phyloP scores from a whole-genome alignment of 2,888 invertebrate genomes.

The Eilema depressum region DNA sequence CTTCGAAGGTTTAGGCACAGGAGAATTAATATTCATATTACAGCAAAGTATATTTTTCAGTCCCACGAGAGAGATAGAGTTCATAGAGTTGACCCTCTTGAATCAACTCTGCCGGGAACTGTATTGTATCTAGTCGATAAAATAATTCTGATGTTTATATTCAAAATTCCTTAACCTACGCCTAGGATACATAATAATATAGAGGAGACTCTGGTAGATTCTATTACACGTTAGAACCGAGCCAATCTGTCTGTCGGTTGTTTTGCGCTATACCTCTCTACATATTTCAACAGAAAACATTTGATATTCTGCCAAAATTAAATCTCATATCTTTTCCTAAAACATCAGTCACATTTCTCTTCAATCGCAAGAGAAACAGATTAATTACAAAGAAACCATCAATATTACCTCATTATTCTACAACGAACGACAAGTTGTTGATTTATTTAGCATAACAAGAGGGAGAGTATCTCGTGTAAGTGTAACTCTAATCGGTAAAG shows the following conservation, averaged over 20 bases:
- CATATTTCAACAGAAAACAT: conserved; percentile 33
- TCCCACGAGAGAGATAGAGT: neutral
- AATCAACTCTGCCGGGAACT: neutral
- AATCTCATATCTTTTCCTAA: conserved; percentile 28
- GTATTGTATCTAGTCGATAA: neutral
- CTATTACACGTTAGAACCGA: conserved; percentile 29
- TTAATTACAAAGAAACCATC: conserved; percentile 29
- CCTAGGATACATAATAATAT: conserved; percentile 17
- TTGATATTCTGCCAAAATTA: conserved; percentile 43
- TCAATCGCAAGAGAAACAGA: conserved; percentile 17
- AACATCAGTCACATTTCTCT: conserved; percentile 20
- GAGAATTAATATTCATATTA: neutral
- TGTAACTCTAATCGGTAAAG: conserved; percentile 81
- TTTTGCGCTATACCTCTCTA: conserved; percentile 23
- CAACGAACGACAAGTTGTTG: conserved; percentile 61
- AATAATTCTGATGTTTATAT: neutral
- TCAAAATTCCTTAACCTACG: conserved; percentile 16
- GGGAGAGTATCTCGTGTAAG: conserved; percentile 68
- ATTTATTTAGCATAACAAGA: conserved; percentile 75
- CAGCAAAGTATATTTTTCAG: no score
- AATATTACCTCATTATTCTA: conserved; percentile 47
- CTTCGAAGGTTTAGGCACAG: neutral
- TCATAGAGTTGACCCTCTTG: neutral
- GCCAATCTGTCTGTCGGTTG: conserved; percentile 40
- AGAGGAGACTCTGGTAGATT: conserved; percentile 30